Base-by-base conservation (phyloP, 1,140 invertebrate genomes). In the Temnothorax longispinosus region DNA sequence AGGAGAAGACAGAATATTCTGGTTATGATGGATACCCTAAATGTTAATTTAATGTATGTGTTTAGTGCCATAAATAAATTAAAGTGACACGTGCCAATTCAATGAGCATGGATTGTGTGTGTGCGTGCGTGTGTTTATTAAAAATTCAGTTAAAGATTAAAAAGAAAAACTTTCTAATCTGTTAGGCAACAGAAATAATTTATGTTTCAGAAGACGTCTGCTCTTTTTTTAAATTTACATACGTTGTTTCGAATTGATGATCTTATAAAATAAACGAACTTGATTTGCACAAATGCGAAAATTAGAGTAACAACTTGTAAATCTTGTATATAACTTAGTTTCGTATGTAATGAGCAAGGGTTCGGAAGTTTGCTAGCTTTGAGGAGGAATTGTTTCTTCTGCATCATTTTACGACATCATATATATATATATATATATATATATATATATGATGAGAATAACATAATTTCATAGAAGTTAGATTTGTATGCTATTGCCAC, bases 11-110 rank as follows among this genome's bases (percentile, higher is more conserved):
- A 21, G 41, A 81, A 3, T 80, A 81, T 58, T 74, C 7, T 74
- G 44, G 5, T 67, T 82, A 13, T 60, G 58, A 84, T 84, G 75
- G 6, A 15, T 50, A 74, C 6, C 50, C 5, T n/a, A 87, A 87
- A 54, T 71, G 38, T 86, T 86, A 60, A 52, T 72, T 72, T 50
- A 85, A 87, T 60, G 56, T 72, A 87, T 81, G 32, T 87, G 27
- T 87, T 75, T 58, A 84, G 78, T 87, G 85, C 85, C 78, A 87
- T 84, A 60, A 74, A 65, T 72, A n/a, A 87, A 60, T 80, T 72
- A 41, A 82, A 44, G 35, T 81, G 54, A 84, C 32, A 74, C 27
- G 78, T 87, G 56, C 80, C 80, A 84, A 84, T 82, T 74, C 8
- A 74, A 56, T 60, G 56, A 84, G 54, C 11, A 47, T 84, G n/a